Conservation (phyloP, 2,797 vertebrate species). For the Sebastolobus alascanus region DNA sequence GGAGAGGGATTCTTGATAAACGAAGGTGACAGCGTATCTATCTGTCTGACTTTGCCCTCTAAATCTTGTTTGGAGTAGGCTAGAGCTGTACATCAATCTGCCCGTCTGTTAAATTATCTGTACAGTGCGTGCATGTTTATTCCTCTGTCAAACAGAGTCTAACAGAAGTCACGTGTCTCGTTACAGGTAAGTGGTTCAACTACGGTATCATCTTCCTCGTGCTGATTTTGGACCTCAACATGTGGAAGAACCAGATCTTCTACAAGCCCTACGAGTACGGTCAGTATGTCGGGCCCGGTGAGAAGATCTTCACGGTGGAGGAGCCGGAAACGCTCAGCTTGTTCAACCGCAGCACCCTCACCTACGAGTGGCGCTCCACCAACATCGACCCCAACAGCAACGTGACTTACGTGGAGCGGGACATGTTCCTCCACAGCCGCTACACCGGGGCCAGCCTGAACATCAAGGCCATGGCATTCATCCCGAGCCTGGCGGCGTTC, state of each 20-base stretch:
- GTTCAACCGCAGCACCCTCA: conserved; percentile 95
- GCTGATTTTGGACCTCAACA: conserved; percentile 98
- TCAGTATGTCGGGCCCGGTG: conserved; percentile 95
- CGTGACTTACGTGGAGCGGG: conserved; percentile 88
- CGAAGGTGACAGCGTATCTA: conserved; percentile 36
- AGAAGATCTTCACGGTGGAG: conserved; percentile 97
- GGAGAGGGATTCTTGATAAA: conserved; percentile 42
- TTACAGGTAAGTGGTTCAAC: conserved; percentile 99
- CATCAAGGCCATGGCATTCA: conserved; percentile 95
- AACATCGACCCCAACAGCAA: conserved; percentile 91
- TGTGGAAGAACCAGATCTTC: conserved; percentile 99
- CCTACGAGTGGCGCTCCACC: conserved; percentile 93
- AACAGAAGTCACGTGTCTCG: conserved; percentile 58
- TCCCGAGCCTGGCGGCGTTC: conserved; percentile 94
- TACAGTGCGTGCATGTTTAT: background rate
- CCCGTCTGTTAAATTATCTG: conserved; percentile 25
- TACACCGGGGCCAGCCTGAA: conserved; percentile 92
- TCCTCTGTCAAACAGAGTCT: conserved; percentile 21
- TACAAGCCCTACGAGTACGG: conserved; percentile 98
- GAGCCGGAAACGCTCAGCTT: conserved; percentile 90
- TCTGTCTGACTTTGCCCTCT: conserved; percentile 41
- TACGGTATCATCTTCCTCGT: conserved; percentile 99
- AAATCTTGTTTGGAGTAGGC: conserved; percentile 38
- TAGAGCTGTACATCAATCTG: conserved; percentile 14
- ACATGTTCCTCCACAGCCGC: conserved; percentile 97